Evolutionary conservation across 2,113 vertebrate genomes (phyloP), one percentile per base, ranked within the genome.

Genomic region (Uropsilus gracilis): DNA sequence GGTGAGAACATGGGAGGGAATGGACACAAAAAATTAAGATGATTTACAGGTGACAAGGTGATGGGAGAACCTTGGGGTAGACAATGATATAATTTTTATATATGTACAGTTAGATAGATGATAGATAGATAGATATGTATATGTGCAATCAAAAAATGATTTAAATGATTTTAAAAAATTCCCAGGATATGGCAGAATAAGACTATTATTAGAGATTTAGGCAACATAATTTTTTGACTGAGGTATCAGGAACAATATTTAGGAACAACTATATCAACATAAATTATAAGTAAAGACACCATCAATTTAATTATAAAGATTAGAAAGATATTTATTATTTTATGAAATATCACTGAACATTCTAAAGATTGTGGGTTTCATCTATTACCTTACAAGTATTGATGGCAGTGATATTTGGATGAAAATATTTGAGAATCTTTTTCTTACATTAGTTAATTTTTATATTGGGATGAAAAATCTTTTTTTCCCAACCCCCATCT

Each of bases 211-310:
- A 6, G 42, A 63, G 24, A n/a, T 72, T 86, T 64, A 84, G 71
- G 55, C 28, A 76, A 64, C 4, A 72, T 37, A 78, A 42, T 16
- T 2, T 63, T 94, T 94, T 57, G 2, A 44, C 34, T 83, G 46
- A 76, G 50, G 6, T 69, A 53, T 68, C 5, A 73, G n/a, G 17
- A 95, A 57, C 7, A 30, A 76, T 30, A 71, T 18, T 3, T 28
- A 90, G 26, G 26, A 90, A 81, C 1, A 71, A 34, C 3, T 34
- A 16, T 22, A 42, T 68, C 18, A 85, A 78, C 14, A 82, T 42
- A 39, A 96, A 69, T 71, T 89, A 32, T 37, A 90, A 87, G 22
- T 64, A 94, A 86, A 72, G 64, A 39, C 3, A 75, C 22, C 24
- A 75, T 78, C 2, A 18, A 55, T 18, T 26, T 26, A 86, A 30